A percentile compares a stretch with the other conserved stretches of the same genome.
phyloP scores from a whole-genome alignment of 2,113 vertebrate genomes.

The Hydrochoerus hydrochaeris region DNA sequence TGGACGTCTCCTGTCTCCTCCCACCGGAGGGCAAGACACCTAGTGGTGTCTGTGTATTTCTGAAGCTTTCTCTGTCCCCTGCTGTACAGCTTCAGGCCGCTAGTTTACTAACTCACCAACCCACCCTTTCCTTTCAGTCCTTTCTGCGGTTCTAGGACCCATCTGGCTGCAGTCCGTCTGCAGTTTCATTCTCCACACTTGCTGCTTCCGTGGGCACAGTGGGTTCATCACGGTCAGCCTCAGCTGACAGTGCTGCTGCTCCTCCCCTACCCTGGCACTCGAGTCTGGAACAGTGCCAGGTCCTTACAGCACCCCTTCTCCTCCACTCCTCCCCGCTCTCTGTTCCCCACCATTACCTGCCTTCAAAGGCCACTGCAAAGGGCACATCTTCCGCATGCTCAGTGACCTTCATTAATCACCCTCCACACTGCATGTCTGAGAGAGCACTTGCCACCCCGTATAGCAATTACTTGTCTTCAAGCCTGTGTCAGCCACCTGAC shows the following conservation, averaged over 20 bases:
- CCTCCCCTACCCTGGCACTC: background rate
- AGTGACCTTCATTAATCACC: background rate
- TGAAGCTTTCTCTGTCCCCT: background rate
- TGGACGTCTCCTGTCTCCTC: background rate
- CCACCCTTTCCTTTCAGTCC: background rate
- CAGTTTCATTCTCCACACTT: background rate
- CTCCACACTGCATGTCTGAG: background rate
- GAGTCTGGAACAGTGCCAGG: background rate
- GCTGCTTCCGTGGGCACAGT: background rate
- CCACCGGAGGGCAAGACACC: background rate
- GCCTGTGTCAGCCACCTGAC: background rate
- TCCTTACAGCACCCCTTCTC: background rate
- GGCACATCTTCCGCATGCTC: background rate
- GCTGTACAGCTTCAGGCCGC: background rate
- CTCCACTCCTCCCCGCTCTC: background rate
- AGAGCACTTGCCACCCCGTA: background rate
- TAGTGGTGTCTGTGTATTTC: background rate
- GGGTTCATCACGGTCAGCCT: background rate
- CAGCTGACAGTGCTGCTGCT: background rate
- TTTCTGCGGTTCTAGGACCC: background rate
- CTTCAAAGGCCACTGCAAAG: slow-evolving; percentile 4
- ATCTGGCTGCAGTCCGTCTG: background rate
- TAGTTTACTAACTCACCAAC: background rate
- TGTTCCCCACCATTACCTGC: background rate
- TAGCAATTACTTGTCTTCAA: background rate